Conservation (phyloP, 2,888 invertebrate species). For the Meganola albula region DNA sequence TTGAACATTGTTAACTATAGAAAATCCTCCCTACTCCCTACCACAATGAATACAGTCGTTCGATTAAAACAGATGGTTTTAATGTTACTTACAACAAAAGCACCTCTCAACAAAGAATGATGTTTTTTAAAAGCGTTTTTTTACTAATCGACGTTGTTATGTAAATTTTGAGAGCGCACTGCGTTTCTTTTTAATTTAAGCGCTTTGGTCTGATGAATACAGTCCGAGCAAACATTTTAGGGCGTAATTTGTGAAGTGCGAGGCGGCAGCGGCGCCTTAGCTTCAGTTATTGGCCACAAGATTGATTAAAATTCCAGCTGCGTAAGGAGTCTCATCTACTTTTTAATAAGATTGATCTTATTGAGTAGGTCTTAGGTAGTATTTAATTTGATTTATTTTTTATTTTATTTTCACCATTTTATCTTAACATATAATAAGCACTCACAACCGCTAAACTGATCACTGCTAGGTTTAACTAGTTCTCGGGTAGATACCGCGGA, state of each 20-base stretch:
- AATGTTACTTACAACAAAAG: constrained; percentile 18
- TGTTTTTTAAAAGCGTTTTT: constrained; percentile 16
- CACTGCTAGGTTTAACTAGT: too few species aligned
- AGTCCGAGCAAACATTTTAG: constrained; percentile 47
- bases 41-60: constrained; percentile 26
- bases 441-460: too few species aligned
- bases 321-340: constrained; percentile 56
- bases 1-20: constrained; percentile 21
- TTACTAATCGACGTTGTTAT: constrained; percentile 38
- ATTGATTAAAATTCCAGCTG: constrained; percentile 71
- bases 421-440: constrained; percentile 30
- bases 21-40: constrained; percentile 23
- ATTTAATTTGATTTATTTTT: too few species aligned
- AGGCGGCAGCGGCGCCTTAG: constrained; percentile 39
- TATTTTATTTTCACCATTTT: constrained; percentile 35
- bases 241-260: constrained; percentile 59
- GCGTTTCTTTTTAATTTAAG: constrained; percentile 44
- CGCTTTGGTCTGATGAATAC: constrained; percentile 47
- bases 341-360: constrained; percentile 63
- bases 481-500: too few species aligned
- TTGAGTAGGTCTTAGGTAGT: too few species aligned
- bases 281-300: constrained; percentile 64
- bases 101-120: constrained; percentile 21
- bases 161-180: constrained; percentile 36
- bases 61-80: constrained; percentile 25